These are phyloP conservation scores for Mobula birostris DNA, from an alignment of 2,113 vertebrate species.

Conservation along the genomic window DNA sequence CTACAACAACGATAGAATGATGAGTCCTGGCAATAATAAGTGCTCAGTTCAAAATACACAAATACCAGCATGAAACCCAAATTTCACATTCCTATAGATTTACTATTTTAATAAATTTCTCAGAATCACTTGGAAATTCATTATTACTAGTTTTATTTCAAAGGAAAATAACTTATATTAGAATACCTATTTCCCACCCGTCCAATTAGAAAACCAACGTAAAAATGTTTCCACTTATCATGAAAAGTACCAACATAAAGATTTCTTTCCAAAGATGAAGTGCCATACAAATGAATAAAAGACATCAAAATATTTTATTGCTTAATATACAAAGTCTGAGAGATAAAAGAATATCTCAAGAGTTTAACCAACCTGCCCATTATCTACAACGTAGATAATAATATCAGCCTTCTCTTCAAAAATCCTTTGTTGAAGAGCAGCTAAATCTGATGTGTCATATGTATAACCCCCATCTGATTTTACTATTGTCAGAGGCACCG, in stretches of 20 bases:
- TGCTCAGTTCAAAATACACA: not conserved
- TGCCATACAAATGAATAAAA: not conserved
- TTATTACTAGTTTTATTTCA: not conserved
- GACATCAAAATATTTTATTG: not conserved
- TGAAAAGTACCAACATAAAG: not conserved
- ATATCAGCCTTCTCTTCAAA: conserved; percentile 75
- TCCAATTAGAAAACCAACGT: not conserved
- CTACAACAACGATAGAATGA: not conserved
- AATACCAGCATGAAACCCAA: not conserved
- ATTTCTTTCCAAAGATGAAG: not conserved
- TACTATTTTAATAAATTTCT: not conserved
- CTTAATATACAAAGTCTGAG: not conserved
- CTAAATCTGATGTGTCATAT: conserved; percentile 91
- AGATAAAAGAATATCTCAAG: not conserved
- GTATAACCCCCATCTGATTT: conserved; percentile 94
- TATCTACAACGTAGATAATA: conserved; percentile 89
- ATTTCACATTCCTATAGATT: not conserved
- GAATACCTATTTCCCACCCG: not conserved
- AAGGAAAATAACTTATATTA: not conserved
- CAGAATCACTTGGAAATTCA: not conserved
- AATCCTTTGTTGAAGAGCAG: conserved; percentile 77
- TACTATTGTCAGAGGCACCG: conserved; percentile 78
- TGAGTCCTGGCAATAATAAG: not conserved
- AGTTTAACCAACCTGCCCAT: conserved; percentile 70
- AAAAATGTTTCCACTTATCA: not conserved